Conservation (phyloP, 2,797 vertebrate genomes). For the Chromobotia macracanthus region DNA sequence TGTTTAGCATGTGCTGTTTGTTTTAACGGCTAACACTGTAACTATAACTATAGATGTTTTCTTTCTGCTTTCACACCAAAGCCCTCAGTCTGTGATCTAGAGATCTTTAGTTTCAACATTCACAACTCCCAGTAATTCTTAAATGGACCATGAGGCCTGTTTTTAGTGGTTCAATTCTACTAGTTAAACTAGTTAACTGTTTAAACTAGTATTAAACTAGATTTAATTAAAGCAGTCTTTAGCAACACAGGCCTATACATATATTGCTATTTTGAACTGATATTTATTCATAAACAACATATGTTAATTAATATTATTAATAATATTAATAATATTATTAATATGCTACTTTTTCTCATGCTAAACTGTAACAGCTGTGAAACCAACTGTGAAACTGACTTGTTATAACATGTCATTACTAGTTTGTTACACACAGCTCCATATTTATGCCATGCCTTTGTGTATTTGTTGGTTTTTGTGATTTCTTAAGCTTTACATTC, state of each 20-base stretch:
- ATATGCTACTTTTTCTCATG: no score
- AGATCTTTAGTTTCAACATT: neutral
- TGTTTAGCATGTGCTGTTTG: neutral
- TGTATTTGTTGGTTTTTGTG: neutral
- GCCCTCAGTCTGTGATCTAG: neutral
- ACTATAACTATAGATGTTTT: neutral
- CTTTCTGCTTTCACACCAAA: neutral
- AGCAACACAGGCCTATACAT: neutral
- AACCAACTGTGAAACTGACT: slow-evolving; percentile 4
- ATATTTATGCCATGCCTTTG: neutral
- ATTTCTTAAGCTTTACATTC: neutral
- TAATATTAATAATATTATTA: no score
- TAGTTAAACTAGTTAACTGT: no score
- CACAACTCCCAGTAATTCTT: neutral
- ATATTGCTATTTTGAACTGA: neutral
- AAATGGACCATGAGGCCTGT: neutral
- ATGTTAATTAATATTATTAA: no score
- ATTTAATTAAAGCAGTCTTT: neutral
- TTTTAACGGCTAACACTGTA: neutral
- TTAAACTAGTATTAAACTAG: no score
- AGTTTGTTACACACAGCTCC: slow-evolving; percentile 1
- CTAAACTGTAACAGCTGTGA: neutral
- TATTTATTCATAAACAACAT: slow-evolving; percentile 10
- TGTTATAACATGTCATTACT: neutral
- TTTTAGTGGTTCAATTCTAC: neutral